Conservation (phyloP, 2,888 invertebrate genomes). For the Eupithecia inturbata region DNA sequence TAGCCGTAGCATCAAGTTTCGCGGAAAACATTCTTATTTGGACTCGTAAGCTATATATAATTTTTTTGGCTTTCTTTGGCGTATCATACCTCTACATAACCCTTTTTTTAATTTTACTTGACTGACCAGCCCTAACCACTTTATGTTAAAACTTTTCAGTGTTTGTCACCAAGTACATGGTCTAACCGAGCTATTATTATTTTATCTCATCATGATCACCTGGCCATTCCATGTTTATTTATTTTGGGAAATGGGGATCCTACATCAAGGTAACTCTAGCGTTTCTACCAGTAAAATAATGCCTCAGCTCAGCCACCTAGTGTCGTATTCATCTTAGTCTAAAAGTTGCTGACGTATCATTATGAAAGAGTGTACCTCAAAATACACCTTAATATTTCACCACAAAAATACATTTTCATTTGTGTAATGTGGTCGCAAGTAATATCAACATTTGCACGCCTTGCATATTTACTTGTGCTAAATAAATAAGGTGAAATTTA, state of each 20-base stretch:
- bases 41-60: background rate
- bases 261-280: background rate
- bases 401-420: constrained; percentile 51
- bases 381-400: background rate
- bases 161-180: too few species aligned
- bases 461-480: constrained; percentile 35
- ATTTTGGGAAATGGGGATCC: too few species aligned
- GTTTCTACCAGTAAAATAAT: background rate
- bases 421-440: constrained; percentile 48
- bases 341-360: background rate
- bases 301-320: background rate
- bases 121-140: background rate
- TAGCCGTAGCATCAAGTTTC: background rate
- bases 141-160: too few species aligned
- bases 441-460: constrained; percentile 41
- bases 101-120: too few species aligned
- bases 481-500: constrained; percentile 41
- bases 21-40: background rate
- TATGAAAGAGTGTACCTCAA: background rate
- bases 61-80: background rate
- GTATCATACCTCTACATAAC: background rate
- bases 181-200: too few species aligned
- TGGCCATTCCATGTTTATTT: too few species aligned
- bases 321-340: background rate
- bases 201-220: too few species aligned